Evolutionary conservation across 1,140 invertebrate species (phyloP), one percentile per base, ranked within the genome.

Genomic region (Ectropis grisescens): DNA sequence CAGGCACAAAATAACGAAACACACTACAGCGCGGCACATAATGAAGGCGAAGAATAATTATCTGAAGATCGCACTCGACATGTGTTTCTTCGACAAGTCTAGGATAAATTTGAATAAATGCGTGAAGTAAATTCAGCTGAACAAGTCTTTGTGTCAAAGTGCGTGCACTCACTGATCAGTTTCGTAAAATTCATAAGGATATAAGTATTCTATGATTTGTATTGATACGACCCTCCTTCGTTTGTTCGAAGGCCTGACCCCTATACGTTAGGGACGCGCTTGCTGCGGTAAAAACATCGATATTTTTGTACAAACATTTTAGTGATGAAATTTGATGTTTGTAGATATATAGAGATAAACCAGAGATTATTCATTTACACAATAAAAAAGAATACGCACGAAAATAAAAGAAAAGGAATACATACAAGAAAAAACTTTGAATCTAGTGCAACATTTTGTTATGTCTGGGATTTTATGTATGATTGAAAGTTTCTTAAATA

Each of bases 141-240:
- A 49, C 58, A 32, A 36, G 34, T 42, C 48, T 58, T 52, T 40
- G 34, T 48, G 50, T 41, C 60, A 48, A 58, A 55, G 47, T 54
- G 49, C 47, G 45, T 54, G 47, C 53, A 44, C 41, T 37, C 30
- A 71, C 64, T 68, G 57, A 59, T 45, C 34, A 37, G 42, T 25
- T 37, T 30, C 33, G 47, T 41, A 40, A 46, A 57, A 65, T 59
- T 57, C 51, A 57, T 66, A 61, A 64, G 41, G 57, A 71, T 70
- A 72, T 79, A 76, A 67, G 59, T 53, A 58, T 59, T 50, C 52
- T 65, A 59, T 75, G 65, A 71, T 72, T 79, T 74, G 61, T 60
- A 59, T 38, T 55, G 43, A 57, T 61, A 54, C 41, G 46, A 54
- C 51, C 52, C 57, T 64, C 58, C 58, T 58, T 47, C 39, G 53